These are phyloP conservation scores for Apodemia zela DNA, from an alignment of 2,888 invertebrate genomes.

Conservation along the genomic window DNA sequence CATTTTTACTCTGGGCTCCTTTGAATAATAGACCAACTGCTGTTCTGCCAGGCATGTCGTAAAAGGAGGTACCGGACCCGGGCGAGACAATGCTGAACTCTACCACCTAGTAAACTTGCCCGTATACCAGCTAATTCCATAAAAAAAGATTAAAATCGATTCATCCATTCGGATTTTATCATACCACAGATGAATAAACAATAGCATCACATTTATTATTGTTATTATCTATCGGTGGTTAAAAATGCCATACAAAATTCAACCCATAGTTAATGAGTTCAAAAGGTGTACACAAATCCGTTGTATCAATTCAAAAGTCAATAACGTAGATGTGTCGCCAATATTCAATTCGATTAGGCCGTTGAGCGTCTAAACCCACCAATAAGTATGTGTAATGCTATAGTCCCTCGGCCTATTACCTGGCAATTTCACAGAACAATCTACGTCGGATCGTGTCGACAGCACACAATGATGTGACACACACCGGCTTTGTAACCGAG, in stretches of 20 bases:
- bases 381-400: conserved; percentile 78
- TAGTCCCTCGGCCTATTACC: conserved; percentile 78
- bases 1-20: too few species aligned
- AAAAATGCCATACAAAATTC: neutral
- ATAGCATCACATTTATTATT: too few species aligned
- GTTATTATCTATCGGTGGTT: too few species aligned
- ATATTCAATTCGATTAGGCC: conserved; percentile 72
- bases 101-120: too few species aligned
- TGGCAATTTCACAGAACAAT: conserved; percentile 80
- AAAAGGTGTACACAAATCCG: conserved; percentile 9
- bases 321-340: conserved; percentile 50
- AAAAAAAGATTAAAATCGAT: too few species aligned
- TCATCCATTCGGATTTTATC: too few species aligned
- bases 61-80: too few species aligned
- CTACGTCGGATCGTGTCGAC: conserved; percentile 69
- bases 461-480: conserved; percentile 70
- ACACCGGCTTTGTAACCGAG: conserved; percentile 66
- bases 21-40: too few species aligned
- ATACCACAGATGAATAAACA: too few species aligned
- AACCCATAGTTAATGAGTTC: neutral
- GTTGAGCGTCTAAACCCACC: conserved; percentile 67
- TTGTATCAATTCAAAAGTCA: conserved; percentile 31
- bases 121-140: too few species aligned
- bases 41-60: too few species aligned
- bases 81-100: too few species aligned